Percentiles rank a stretch among this genome's conserved stretches.
These are phyloP conservation scores for Tragopan temminckii DNA, from an alignment of 2,797 vertebrate species.

Conservation along the genomic window DNA sequence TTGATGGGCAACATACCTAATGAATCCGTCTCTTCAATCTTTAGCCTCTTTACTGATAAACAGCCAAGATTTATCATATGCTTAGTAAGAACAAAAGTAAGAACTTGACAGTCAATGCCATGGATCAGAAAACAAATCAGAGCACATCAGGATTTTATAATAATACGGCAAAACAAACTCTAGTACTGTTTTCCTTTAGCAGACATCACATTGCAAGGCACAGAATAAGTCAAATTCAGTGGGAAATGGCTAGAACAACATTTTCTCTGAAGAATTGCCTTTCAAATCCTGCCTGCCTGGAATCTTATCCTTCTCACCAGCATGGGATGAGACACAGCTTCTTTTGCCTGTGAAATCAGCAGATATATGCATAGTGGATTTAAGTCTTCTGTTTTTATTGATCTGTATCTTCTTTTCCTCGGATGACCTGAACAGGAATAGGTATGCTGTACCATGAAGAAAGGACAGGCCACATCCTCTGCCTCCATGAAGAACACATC, in stretches of 20 bases:
- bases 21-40: no score
- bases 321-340: not conserved
- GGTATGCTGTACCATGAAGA: accelerated
- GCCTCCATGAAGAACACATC: not conserved
- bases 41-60: not conserved
- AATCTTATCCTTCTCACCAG: not conserved
- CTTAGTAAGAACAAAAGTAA: not conserved
- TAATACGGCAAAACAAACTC: not conserved
- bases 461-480: not conserved
- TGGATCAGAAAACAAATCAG: not conserved
- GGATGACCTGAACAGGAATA: accelerated
- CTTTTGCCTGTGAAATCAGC: not conserved
- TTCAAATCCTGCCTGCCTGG: not conserved
- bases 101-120: not conserved
- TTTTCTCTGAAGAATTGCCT: not conserved
- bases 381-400: not conserved
- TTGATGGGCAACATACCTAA: not conserved
- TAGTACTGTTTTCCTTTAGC: not conserved
- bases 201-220: not conserved
- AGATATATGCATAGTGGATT: not conserved
- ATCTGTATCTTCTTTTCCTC: not conserved
- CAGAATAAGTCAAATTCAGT: not conserved
- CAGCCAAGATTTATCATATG: not conserved
- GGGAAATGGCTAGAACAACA: not conserved
- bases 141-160: not conserved